Conservation (phyloP, 2,888 invertebrate species). For the Chymomyza caudatula region DNA sequence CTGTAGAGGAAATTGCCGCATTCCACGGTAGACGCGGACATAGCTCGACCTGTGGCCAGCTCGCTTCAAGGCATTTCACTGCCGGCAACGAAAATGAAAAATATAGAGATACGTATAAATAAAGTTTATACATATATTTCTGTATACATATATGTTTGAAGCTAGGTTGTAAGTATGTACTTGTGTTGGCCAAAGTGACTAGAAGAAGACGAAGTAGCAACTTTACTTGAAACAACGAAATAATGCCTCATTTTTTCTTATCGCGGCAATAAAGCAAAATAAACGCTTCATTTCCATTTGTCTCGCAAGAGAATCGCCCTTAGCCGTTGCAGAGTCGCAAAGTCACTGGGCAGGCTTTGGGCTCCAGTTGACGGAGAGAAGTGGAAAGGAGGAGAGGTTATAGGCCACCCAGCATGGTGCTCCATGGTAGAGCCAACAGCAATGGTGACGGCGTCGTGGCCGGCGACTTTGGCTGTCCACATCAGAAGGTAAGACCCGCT, state of each 20-base stretch:
- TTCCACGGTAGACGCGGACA: slow-evolving; percentile 32
- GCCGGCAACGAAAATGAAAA: slow-evolving; percentile 50
- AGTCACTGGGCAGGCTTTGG: slow-evolving; percentile 38
- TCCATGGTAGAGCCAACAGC: background rate
- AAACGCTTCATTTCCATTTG: slow-evolving; percentile 77
- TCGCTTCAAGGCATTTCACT: slow-evolving; percentile 44
- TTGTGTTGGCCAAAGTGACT: slow-evolving; percentile 11
- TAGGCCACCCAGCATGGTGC: slow-evolving; percentile 13
- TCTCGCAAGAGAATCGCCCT: slow-evolving; percentile 65
- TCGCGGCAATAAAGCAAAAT: slow-evolving; percentile 76
- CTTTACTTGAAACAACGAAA: slow-evolving; percentile 64
- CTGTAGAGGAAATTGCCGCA: slow-evolving; percentile 62
- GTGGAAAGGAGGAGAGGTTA: background rate
- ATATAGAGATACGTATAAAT: slow-evolving; percentile 40
- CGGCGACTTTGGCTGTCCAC: slow-evolving; percentile 51
- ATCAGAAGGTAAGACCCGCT: slow-evolving; percentile 38
- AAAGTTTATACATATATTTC: slow-evolving; percentile 45
- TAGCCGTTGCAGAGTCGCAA: slow-evolving; percentile 35
- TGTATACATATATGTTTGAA: slow-evolving; percentile 30
- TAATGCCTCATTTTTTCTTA: slow-evolving; percentile 72
- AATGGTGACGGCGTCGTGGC: slow-evolving; percentile 50
- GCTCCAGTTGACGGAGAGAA: slow-evolving; percentile 25
- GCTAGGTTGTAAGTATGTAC: too few species aligned
- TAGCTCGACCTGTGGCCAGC: slow-evolving; percentile 60
- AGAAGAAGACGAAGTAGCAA: slow-evolving; percentile 34